Conservation (phyloP, 2,113 vertebrate genomes). For the Puntigrus tetrazona region DNA sequence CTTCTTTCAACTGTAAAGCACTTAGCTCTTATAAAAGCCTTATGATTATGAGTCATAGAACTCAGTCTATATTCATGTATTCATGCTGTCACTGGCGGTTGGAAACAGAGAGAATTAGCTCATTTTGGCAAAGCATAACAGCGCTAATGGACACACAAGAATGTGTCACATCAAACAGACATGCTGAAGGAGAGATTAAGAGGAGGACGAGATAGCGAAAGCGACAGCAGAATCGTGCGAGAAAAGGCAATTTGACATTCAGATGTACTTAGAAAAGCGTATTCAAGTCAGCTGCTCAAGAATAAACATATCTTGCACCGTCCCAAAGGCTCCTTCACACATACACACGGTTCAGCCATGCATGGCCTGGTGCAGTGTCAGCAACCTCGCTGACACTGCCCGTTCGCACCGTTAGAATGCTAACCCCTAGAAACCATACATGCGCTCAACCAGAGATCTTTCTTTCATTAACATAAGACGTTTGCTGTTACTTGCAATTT, state of each 20-base stretch:
- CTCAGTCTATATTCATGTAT: conserved; percentile 42
- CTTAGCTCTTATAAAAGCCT: conserved; percentile 43
- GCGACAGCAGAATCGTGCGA: not conserved
- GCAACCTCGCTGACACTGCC: conserved; percentile 36
- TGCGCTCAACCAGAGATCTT: conserved; percentile 14
- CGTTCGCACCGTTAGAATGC: conserved; percentile 27
- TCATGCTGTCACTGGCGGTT: conserved; percentile 30
- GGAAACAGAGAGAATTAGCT: conserved; percentile 36
- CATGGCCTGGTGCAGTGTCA: conserved; percentile 43
- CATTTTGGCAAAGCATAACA: conserved; percentile 36
- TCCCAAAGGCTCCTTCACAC: not conserved
- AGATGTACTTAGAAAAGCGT: not conserved
- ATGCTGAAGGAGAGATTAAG: conserved; percentile 28
- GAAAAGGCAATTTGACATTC: conserved; percentile 20
- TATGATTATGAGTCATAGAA: conserved; percentile 35
- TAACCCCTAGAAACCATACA: conserved; percentile 38
- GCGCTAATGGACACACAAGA: conserved; percentile 37
- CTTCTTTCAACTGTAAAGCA: conserved; percentile 26
- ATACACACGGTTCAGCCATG: conserved; percentile 25
- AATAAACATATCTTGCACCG: not conserved
- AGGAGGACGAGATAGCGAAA: not conserved
- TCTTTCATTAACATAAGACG: not conserved
- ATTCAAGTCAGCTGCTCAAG: conserved; percentile 12
- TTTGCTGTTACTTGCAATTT: not conserved
- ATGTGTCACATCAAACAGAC: conserved; percentile 44